A percentile compares a stretch with the other conserved stretches of the same genome.
Conservation (phyloP, 2,113 vertebrate genomes). For the Hemiscyllium ocellatum region DNA sequence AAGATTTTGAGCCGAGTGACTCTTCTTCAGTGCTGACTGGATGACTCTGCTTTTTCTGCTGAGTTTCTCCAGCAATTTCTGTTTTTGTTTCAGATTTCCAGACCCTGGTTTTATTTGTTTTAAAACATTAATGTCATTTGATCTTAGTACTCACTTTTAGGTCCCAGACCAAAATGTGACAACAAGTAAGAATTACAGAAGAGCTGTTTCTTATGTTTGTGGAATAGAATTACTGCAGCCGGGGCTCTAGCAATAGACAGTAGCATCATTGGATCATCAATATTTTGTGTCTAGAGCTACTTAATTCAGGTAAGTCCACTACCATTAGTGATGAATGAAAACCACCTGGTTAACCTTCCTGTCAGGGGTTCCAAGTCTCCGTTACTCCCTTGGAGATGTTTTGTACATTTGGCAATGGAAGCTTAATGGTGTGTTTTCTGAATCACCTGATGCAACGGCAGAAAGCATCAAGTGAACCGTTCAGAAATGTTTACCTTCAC, state of each 20-base stretch:
- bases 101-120: no score
- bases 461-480: neutral
- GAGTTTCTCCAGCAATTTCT: no score
- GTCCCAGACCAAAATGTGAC: neutral
- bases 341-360: neutral
- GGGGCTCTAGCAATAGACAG: neutral
- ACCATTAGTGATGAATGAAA: neutral
- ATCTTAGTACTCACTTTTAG: neutral
- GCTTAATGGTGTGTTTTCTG: neutral
- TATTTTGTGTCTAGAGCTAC: neutral
- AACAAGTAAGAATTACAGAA: neutral
- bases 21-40: no score
- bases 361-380: neutral
- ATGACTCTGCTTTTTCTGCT: no score
- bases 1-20: no score
- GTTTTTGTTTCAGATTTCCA: no score
- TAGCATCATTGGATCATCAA: neutral
- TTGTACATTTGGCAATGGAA: neutral
- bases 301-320: neutral
- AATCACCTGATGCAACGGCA: neutral
- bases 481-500: neutral
- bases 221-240: neutral
- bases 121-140: neutral
- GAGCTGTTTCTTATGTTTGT: neutral
- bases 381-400: neutral